phyloP scores from a whole-genome alignment of 2,888 invertebrate genomes.

The Chymomyza fuscimana region DNA sequence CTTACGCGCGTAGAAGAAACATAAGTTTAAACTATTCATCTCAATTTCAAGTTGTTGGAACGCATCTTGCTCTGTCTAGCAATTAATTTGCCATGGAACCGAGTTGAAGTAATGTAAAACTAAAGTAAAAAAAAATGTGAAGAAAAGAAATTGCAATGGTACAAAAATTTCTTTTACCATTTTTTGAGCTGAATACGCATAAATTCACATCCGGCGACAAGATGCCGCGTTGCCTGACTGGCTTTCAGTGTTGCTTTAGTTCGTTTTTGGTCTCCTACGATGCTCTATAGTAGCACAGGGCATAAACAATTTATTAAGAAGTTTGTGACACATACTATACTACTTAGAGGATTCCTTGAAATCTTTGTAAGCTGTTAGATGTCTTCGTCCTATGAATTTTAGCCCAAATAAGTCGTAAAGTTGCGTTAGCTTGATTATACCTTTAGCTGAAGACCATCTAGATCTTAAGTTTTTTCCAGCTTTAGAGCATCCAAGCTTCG shows the following conservation, averaged over 20 bases:
- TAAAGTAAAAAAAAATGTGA: constrained; percentile 37
- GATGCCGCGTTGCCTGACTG: constrained; percentile 42
- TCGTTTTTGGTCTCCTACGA: too few relatives aligned
- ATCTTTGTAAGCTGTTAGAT: too few relatives aligned
- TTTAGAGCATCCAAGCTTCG: background rate
- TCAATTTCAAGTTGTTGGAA: background rate
- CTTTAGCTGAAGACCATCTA: too few relatives aligned
- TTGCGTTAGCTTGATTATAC: too few relatives aligned
- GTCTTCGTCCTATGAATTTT: too few relatives aligned
- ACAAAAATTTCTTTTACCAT: constrained; percentile 14
- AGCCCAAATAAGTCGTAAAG: too few relatives aligned
- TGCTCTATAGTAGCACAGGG: too few relatives aligned
- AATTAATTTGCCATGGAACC: constrained; percentile 64
- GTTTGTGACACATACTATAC: too few relatives aligned
- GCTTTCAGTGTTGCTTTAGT: background rate
- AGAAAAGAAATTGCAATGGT: constrained; percentile 31
- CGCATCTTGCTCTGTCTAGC: constrained; percentile 45
- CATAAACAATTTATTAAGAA: too few relatives aligned
- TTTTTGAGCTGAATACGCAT: constrained; percentile 67
- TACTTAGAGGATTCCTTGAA: too few relatives aligned
- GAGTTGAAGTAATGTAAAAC: background rate
- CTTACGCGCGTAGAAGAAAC: constrained; percentile 38
- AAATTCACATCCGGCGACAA: constrained; percentile 73
- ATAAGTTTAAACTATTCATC: constrained; percentile 17
- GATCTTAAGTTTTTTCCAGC: too few relatives aligned